Base-by-base conservation (phyloP, 1,140 invertebrate genomes). In the Drosophila quadrilineata region DNA sequence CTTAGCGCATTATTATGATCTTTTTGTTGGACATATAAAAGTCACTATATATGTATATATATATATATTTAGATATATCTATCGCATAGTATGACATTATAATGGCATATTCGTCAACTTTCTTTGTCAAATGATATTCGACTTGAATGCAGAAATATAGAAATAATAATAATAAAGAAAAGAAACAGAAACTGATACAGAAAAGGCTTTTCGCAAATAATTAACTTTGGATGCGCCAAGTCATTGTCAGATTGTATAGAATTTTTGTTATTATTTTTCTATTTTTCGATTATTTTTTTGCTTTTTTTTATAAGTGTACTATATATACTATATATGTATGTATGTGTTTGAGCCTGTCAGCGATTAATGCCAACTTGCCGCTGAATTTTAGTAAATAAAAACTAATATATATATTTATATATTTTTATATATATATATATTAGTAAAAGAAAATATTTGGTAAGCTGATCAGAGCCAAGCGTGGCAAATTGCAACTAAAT, bases 1-100 rank as follows among this genome's bases (percentile, higher is more conserved):
- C 75, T 80, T 73, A 82, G 71, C 72, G 84, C 77, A 76, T 84
- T 74, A 73, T 84, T 84, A 84, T 84, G 59, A 70, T 84, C 49
- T 74, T 52, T 70, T 67, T 66, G 57, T 66, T 67, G n/a, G n/a
- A n/a, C n/a, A n/a, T n/a, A n/a, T n/a, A n/a, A n/a, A n/a, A n/a
- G n/a, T n/a, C n/a, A n/a, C n/a, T n/a, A n/a, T n/a, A n/a, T n/a
- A n/a, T n/a, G n/a, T n/a, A n/a, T n/a, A n/a, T n/a, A n/a, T n/a
- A n/a, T n/a, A n/a, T n/a, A n/a, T n/a, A n/a, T n/a, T n/a, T n/a
- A n/a, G n/a, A n/a, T n/a, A n/a, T n/a, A n/a, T n/a, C n/a, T n/a
- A n/a, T n/a, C n/a, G n/a, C n/a, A n/a, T n/a, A n/a, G n/a, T n/a
- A n/a, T n/a, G n/a, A n/a, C n/a, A 14, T 45, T 24, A 24, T 24